Evolutionary conservation across 2,113 vertebrate genomes (phyloP), one percentile per base, ranked within the genome.

Genomic region (Philantomba maxwellii): DNA sequence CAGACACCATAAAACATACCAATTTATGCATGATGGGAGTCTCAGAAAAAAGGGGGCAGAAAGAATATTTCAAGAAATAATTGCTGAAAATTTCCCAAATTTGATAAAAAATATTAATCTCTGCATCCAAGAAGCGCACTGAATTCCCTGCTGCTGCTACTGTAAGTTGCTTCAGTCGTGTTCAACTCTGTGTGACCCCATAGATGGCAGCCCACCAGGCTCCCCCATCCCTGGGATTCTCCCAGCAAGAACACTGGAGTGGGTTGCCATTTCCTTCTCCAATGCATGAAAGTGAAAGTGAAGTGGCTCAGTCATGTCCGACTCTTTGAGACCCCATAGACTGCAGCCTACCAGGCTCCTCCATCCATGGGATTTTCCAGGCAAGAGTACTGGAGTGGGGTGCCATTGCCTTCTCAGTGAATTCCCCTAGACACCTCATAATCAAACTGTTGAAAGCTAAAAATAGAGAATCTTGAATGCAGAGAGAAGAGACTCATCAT

Each of bases 31-130:
- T 87, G 51, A 36, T 82, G 7, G 28, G 2, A 80, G n/a, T 53
- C n/a, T 80, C 81, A 90, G 21, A 9, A 66, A 82, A 64, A 60
- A 45, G 43, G 33, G 45, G 23, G 7, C 4, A 62, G 60, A 66
- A 55, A 49, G 13, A 78, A 87, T 90, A 95, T 36, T 82, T 58
- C 5, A 91, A 62, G 45, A 95, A 83, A 70, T 60, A 90, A 82
- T 89, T 23, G 23, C 57, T 81, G 75, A 39, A 51, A 60, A 30
- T 47, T 3, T 23, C 28, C 83, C 39, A 62, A 23, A 45, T 62
- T 91, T 81, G 43, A 51, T 80, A 21, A 87, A 82, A 91, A 73
- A 89, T 14, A 85, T 70, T 88, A 73, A 92, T 39, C 10, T 55
- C 88, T 13, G 78, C 3, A 49, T 55, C n/a, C 5, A 95, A 85